Evolutionary conservation across 2,888 invertebrate genomes (phyloP), one percentile per base, ranked within the genome.

Genomic region (Heteropelma amictum): DNA sequence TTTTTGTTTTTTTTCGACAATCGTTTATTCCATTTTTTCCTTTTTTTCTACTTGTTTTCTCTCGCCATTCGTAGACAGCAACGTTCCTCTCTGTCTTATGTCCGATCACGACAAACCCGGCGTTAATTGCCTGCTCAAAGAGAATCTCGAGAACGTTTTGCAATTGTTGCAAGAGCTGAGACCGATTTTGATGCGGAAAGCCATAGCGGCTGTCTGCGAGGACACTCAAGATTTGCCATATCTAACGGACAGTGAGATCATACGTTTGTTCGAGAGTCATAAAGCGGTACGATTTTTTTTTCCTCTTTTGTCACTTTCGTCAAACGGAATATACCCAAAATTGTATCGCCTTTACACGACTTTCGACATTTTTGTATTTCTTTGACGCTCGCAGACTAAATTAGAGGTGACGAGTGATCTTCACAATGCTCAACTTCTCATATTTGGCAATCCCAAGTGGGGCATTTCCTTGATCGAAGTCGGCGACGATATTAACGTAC

Each of bases 401-500:
- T 77, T 82, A 58, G 81, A 86, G 74, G 86, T 92, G 77, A 90
- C 91, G 76, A 90, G 89, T 42, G 93, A 92, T 86, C 89, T 93
- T 17, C 91, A 92, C 78, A 94, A 93, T 83, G 91, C 94, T 56
- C 92, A 95, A 84, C 92, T 95, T 51, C 89, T 95, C 51, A 91
- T 94, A 10, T 91, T 93, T 38, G 91, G 91, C 72, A 96, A 95
- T 87, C 94, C 94, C 0, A 91, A 93, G 56, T 95, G 95, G 95
- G 94, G 93, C 7, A 91, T 95, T 10, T 91, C 91, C 77, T 90
- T 94, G 10, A 91, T 93, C 5, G 89, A 90, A 77, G 85, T 89
- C 17, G 88, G 86, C 6, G 86, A 88, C 49, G 86, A 85, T 45
- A 82, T 87, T 51, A 82, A 79, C 19, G 82, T 81, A 6, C 83